Evolutionary conservation across 2,113 vertebrate genomes (phyloP).

Genomic region (Carollia perspicillata): DNA sequence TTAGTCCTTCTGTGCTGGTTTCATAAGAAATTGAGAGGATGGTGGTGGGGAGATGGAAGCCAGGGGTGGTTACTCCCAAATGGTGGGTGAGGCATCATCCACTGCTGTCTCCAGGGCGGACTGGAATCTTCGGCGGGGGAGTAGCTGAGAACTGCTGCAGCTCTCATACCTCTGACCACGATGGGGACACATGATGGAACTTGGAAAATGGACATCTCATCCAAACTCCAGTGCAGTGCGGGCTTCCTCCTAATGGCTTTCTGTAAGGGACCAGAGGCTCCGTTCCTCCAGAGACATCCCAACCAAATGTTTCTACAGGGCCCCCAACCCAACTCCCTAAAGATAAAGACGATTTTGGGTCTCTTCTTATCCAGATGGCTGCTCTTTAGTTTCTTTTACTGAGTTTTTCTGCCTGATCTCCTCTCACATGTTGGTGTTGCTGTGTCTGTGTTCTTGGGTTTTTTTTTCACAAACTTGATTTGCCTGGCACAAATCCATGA

Average conservation of each 20-base stretch:
- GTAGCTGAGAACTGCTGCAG: neutral
- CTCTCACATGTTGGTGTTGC: neutral
- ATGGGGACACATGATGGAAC: neutral
- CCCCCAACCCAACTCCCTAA: neutral
- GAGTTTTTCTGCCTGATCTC: accelerated
- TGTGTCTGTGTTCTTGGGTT: neutral
- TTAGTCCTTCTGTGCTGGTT: neutral
- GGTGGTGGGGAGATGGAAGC: neutral
- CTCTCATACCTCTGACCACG: neutral
- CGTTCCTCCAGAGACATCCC: neutral
- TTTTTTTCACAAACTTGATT: neutral
- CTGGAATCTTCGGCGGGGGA: neutral
- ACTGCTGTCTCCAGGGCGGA: neutral
- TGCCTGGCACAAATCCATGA: neutral
- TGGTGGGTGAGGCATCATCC: neutral
- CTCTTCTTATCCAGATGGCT: neutral
- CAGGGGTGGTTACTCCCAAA: neutral
- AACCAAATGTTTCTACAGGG: neutral
- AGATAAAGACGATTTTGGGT: neutral
- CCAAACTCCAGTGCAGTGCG: accelerated
- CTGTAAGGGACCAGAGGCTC: neutral
- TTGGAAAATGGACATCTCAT: neutral
- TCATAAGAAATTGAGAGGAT: neutral
- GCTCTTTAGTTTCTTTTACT: neutral
- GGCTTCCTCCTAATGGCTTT: neutral